Evolutionary conservation across 2,888 invertebrate genomes (phyloP).

Genomic region (Dynastes tityus): DNA sequence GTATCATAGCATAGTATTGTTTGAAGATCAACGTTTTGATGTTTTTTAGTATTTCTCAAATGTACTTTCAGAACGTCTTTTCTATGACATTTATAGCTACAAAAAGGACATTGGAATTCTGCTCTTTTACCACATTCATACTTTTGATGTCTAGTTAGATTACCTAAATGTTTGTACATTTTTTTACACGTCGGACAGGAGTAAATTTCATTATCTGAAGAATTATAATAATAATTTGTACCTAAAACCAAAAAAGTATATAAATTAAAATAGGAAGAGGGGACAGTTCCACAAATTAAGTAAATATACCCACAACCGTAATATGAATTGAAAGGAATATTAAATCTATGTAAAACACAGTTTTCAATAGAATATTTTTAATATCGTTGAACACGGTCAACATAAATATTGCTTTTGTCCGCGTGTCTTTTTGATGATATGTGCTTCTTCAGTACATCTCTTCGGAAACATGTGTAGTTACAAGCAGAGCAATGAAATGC

Average conservation of each 20-base stretch:
- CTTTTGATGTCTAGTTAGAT: conserved; percentile 72
- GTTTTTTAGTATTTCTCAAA: conserved; percentile 51
- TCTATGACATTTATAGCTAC: conserved; percentile 55
- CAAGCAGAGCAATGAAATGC: conserved; percentile 67
- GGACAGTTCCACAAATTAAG: no score
- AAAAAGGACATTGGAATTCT: conserved; percentile 63
- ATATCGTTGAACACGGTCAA: not conserved
- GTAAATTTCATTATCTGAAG: conserved; percentile 44
- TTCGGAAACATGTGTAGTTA: not conserved
- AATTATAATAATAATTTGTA: conserved; percentile 22
- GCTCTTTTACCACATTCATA: conserved; percentile 74
- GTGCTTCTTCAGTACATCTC: not conserved
- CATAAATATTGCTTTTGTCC: not conserved
- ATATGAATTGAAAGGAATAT: conserved; percentile 1
- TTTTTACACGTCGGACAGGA: conserved; percentile 70
- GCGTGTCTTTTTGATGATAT: conserved; percentile 1
- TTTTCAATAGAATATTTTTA: not conserved
- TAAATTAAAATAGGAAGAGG: not conserved
- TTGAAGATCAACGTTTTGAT: conserved; percentile 48
- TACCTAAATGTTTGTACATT: conserved; percentile 73
- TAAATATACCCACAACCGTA: conserved; percentile 61
- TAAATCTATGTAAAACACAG: conserved; percentile 23
- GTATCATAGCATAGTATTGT: conserved; percentile 21
- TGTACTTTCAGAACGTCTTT: conserved; percentile 52
- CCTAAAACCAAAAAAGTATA: conserved; percentile 41